Evolutionary conservation across 1,140 invertebrate genomes (phyloP).

Genomic region (Archegozetes longisetosus): DNA sequence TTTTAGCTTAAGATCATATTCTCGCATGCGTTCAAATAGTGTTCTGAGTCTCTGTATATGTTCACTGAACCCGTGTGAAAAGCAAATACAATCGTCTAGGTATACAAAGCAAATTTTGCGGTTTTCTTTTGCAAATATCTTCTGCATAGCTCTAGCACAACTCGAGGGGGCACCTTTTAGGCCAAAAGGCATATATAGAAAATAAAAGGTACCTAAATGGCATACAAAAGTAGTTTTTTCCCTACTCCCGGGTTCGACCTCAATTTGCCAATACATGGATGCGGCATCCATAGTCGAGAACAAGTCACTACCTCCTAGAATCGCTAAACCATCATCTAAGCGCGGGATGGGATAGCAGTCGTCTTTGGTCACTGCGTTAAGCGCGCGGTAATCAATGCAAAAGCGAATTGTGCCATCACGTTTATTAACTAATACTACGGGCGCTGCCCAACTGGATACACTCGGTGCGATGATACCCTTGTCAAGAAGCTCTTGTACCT

Average conservation of each 20-base stretch:
- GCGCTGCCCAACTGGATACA: constrained; percentile 29
- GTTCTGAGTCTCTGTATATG: too few species aligned
- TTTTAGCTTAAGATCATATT: too few species aligned
- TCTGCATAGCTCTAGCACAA: too few species aligned
- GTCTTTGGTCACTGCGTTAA: constrained; percentile 31
- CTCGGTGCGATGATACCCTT: background rate
- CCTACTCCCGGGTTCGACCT: background rate
- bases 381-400: constrained; percentile 31
- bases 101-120: too few species aligned
- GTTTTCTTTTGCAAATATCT: too few species aligned
- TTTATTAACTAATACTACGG: constrained; percentile 32
- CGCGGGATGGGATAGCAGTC: constrained; percentile 36
- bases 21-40: too few species aligned
- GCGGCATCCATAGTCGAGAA: constrained; percentile 12
- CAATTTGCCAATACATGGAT: constrained; percentile 13
- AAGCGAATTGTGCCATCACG: constrained; percentile 30
- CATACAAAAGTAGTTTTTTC: constrained; percentile 14
- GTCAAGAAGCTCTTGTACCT: constrained; percentile 15
- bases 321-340: too few species aligned
- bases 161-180: too few species aligned
- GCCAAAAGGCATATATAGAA: too few species aligned
- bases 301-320: background rate
- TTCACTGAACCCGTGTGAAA: too few species aligned
- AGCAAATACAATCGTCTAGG: too few species aligned
- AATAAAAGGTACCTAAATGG: too few species aligned